Conservation (phyloP, 1,140 invertebrate genomes). For the Temnothorax longispinosus region DNA sequence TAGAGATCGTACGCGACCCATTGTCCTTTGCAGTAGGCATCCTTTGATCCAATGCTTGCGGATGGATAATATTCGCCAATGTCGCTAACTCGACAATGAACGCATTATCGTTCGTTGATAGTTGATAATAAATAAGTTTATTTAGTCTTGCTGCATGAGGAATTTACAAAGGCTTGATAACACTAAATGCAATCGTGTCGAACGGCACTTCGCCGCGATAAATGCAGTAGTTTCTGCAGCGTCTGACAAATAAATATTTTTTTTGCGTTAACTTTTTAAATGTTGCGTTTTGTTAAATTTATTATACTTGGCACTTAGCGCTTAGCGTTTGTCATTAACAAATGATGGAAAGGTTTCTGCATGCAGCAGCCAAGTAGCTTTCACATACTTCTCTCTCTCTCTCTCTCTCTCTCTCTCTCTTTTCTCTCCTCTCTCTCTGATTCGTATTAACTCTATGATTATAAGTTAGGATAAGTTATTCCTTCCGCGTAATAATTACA, state of each 20-base stretch:
- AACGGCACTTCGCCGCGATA: background rate
- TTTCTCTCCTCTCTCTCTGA: background rate
- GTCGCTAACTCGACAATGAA: constrained; percentile 23
- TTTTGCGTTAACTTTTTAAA: constrained; percentile 1
- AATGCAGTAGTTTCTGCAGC: background rate
- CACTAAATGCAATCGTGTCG: background rate
- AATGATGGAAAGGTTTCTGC: background rate
- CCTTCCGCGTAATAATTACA: background rate
- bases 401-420: background rate
- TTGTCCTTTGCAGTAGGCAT: constrained; percentile 57
- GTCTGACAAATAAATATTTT: constrained; percentile 7
- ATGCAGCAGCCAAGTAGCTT: background rate
- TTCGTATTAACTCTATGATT: background rate
- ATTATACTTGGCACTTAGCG: background rate
- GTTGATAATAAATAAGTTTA: constrained; percentile 43
- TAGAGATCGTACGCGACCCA: constrained; percentile 50
- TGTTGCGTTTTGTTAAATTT: constrained; percentile 8
- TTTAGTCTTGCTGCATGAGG: background rate
- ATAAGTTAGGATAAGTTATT: constrained; percentile 3
- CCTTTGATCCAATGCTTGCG: constrained; percentile 63
- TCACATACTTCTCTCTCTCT: background rate
- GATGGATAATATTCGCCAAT: constrained; percentile 20
- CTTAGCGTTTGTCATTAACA: background rate
- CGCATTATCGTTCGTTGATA: constrained; percentile 15
- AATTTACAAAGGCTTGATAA: constrained; percentile 17